Base-by-base conservation (phyloP, 2,888 invertebrate species). In the Drosophila diplacantha region DNA sequence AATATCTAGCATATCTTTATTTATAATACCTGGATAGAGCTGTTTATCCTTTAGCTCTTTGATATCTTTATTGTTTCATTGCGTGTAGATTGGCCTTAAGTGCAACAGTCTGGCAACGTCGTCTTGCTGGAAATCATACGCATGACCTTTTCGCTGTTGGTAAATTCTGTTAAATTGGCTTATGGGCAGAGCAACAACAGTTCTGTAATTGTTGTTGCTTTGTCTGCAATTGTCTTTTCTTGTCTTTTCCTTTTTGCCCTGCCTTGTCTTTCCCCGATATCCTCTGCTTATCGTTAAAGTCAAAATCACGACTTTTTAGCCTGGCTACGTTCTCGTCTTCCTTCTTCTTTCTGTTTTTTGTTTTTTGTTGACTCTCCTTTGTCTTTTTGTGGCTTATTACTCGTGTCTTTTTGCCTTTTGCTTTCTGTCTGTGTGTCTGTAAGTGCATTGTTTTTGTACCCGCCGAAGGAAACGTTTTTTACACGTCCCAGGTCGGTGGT, bases 241-340 rank as follows among this genome's bases (percentile, higher is more conserved):
- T 46, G 37, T 39, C 3, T 47, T 41, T 46, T 47, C 31, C 20
- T 38, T 51, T 18, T 14, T 31, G 24, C 50, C 39, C 32, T 26
- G 24, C 16, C 32, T 47, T 35, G 26, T n/a, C 46, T 31, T 59
- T 60, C 43, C 52, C 52, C 63, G 51, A 44, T 65, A 67, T 63
- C 39, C 51, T 64, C 57, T 68, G 67, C 72, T 82, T 82, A 78
- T 78, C 78, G 80, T 69, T 66, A 60, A 76, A 82, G 77, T 82
- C 78, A 64, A 72, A 74, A 80, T 78, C 78, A 78, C 82, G 78
- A 78, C 80, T 81, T 81, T 81, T 69, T 55, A 68, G 57, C 47
- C 46, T 47, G 63, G 57, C 66, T 57, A 71, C 69, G 47, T 47
- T 53, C 75, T 62, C 65, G 46, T 54, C 59, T 62, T 69, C 59